These are phyloP conservation scores for Aplysia californica DNA, from an alignment of 1,140 invertebrate genomes.

Conservation along the genomic window DNA sequence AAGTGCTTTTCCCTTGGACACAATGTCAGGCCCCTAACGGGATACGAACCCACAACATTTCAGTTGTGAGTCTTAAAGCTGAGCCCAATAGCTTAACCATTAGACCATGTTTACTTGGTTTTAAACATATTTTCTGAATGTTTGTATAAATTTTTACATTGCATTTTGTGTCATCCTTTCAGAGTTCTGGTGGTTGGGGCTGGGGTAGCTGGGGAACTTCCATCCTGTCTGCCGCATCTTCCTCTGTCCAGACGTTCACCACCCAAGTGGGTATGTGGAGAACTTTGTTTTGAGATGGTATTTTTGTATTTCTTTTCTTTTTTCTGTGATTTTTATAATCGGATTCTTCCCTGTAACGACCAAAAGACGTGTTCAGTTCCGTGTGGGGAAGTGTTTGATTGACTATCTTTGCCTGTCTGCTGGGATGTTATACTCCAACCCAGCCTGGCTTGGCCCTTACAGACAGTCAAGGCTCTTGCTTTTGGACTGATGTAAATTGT, in stretches of 20 bases:
- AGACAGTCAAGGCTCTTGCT: no score
- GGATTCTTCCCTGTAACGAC: not conserved
- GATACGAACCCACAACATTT: no score
- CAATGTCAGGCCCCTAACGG: no score
- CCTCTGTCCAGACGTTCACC: conserved; percentile 79
- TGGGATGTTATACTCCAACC: not conserved
- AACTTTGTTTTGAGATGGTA: no score
- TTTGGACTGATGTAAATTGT: no score
- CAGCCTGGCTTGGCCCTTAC: no score
- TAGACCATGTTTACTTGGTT: not conserved
- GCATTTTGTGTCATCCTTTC: not conserved
- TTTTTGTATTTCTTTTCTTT: not conserved
- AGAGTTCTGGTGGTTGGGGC: conserved; percentile 71
- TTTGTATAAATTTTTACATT: not conserved
- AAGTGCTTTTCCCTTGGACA: not conserved
- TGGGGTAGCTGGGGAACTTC: conserved; percentile 77
- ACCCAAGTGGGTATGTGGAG: conserved; percentile 78
- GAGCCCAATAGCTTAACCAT: not conserved
- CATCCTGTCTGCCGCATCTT: conserved; percentile 78
- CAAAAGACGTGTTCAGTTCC: not conserved
- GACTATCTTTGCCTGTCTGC: not conserved
- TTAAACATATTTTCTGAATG: not conserved
- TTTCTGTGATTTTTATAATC: not conserved
- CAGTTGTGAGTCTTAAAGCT: not conserved
- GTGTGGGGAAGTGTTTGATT: not conserved